phyloP scores from a whole-genome alignment of 1,140 invertebrate species.

The Lordiphosa mommai region DNA sequence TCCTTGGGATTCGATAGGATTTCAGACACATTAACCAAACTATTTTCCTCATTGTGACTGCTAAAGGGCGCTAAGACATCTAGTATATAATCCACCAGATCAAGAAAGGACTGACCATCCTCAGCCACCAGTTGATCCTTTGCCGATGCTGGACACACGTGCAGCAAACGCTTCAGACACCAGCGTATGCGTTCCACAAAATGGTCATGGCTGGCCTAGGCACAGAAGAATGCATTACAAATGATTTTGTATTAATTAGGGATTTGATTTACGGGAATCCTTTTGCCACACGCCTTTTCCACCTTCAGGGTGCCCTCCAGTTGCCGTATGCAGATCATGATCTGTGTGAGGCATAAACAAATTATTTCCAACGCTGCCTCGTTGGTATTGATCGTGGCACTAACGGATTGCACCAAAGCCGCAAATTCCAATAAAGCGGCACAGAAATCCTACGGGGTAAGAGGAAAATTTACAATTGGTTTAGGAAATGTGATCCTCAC shows the following conservation, averaged over 20 bases:
- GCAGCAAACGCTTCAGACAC: slow-evolving; percentile 48
- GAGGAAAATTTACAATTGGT: background rate
- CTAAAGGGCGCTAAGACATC: slow-evolving; percentile 46
- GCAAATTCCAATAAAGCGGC: slow-evolving; percentile 55
- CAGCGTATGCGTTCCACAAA: slow-evolving; percentile 65
- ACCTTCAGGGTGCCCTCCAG: slow-evolving; percentile 56
- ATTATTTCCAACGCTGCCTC: slow-evolving; percentile 42
- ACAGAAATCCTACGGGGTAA: slow-evolving; percentile 56
- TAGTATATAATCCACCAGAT: slow-evolving; percentile 44
- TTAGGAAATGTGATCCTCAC: background rate
- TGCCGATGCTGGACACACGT: slow-evolving; percentile 5
- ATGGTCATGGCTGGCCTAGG: slow-evolving; percentile 54
- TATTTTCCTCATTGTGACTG: slow-evolving; percentile 29
- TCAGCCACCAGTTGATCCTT: background rate
- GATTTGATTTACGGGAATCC: slow-evolving; percentile 26
- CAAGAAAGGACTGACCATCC: slow-evolving; percentile 48
- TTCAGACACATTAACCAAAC: background rate
- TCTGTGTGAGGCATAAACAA: slow-evolving; percentile 65
- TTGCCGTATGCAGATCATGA: slow-evolving; percentile 59
- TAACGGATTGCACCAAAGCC: slow-evolving; percentile 43
- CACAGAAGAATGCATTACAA: background rate
- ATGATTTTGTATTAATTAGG: background rate
- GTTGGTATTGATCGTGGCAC: slow-evolving; percentile 14
- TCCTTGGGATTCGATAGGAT: background rate
- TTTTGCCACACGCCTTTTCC: slow-evolving; percentile 26